phyloP scores from a whole-genome alignment of 2,113 vertebrate species.

The Tachuris rubrigastra region DNA sequence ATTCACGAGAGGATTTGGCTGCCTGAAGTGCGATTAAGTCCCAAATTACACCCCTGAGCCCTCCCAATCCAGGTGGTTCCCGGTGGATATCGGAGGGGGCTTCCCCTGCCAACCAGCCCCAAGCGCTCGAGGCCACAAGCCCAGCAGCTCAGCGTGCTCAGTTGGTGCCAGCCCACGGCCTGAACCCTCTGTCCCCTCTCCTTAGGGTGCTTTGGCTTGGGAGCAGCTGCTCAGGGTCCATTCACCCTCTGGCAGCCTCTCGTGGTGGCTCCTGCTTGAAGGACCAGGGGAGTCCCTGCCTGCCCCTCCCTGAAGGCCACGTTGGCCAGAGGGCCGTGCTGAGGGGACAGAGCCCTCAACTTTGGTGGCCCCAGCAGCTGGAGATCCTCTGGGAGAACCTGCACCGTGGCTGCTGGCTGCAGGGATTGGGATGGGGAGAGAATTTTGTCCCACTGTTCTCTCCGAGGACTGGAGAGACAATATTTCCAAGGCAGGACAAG shows the following conservation, averaged over 20 bases:
- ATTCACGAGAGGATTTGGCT: conserved; percentile 23
- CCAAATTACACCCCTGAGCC: background rate
- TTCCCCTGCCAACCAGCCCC: background rate
- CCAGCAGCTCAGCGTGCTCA: background rate
- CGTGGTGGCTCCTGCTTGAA: background rate
- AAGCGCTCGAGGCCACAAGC: fast-evolving
- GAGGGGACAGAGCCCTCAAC: background rate
- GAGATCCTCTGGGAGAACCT: background rate
- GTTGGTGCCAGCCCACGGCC: fast-evolving
- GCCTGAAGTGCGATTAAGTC: conserved; percentile 4
- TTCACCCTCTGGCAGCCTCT: background rate
- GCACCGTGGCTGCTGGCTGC: background rate
- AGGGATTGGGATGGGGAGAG: background rate
- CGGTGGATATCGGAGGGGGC: background rate
- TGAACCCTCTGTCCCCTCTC: background rate
- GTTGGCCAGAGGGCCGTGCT: background rate
- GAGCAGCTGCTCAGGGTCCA: background rate
- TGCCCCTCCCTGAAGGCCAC: background rate
- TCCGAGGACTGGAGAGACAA: background rate
- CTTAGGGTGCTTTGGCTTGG: fast-evolving
- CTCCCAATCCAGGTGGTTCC: background rate
- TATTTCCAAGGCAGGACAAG: background rate
- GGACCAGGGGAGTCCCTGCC: background rate
- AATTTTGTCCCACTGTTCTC: background rate
- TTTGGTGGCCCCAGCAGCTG: background rate